These are phyloP conservation scores for Amphibalanus amphitrite DNA, from an alignment of 1,140 invertebrate genomes.

Conservation along the genomic window DNA sequence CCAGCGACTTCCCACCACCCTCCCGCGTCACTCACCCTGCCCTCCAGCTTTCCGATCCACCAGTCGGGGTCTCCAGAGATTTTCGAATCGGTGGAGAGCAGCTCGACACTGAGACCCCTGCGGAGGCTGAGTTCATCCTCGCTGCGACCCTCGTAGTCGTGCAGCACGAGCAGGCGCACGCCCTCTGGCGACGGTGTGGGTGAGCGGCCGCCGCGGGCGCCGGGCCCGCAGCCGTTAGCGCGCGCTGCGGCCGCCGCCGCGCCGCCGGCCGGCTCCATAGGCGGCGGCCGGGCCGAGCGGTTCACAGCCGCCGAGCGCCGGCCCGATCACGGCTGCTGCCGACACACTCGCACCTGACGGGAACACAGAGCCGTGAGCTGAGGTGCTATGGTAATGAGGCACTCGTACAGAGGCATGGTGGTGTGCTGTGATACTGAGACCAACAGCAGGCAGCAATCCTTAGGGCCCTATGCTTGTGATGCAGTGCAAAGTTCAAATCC, in stretches of 20 bases:
- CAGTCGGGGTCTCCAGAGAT: conserved; percentile 93
- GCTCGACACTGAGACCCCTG: conserved; percentile 71
- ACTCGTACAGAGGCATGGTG: too few species aligned
- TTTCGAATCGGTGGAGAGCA: conserved; percentile 78
- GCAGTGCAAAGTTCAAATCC: too few species aligned
- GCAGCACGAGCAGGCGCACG: conserved; percentile 32
- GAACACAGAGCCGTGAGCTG: too few species aligned
- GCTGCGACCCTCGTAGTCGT: conserved; percentile 77
- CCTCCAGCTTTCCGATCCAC: conserved; percentile 82
- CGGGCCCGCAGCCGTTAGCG: neutral
- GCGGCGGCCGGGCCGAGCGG: too few species aligned
- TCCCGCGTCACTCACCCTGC: conserved; percentile 18
- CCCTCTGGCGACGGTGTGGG: conserved; percentile 4
- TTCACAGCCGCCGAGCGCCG: too few species aligned
- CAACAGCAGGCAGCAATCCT: too few species aligned
- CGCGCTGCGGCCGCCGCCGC: neutral
- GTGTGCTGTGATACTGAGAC: too few species aligned
- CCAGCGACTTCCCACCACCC: neutral
- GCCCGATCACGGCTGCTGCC: too few species aligned
- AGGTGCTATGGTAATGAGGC: too few species aligned
- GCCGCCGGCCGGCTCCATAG: conserved; percentile 2
- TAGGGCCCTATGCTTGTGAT: too few species aligned
- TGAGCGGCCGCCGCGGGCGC: neutral
- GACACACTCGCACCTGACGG: too few species aligned
- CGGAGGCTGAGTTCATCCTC: conserved; percentile 78